Evolutionary conservation across 2,888 invertebrate species (phyloP), one percentile per base, ranked within the genome.

Genomic region (Lochmaea capreae): DNA sequence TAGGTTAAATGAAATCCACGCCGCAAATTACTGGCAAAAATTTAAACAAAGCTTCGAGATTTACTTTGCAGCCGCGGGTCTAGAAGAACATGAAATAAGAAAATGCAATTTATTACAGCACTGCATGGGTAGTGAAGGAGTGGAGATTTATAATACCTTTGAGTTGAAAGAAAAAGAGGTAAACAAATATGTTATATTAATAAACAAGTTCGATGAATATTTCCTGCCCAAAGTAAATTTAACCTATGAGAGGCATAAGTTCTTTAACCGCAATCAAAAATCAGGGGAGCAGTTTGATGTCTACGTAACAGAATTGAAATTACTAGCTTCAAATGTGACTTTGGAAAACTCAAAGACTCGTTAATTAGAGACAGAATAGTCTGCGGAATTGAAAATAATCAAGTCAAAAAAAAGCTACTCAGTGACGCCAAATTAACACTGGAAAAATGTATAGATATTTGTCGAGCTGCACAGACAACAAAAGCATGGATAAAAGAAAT

Each of bases 261-360:
- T 68, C 49, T 68, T 68, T 16, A 68, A 12, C n/a, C 58, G 67
- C 58, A 68, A 68, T 18, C 58, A 68, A 68, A 11, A 12, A n/a
- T 22, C 59, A 22, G 68, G 68, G 46, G 68, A 68, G 16, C 26
- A 16, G 14, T 68, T 68, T 61, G 59, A 68, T 18, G n/a, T 46
- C 16, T 68, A 61, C 61, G 68, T 68, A n/a, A 68, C 46, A 49
- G 68, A 68, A 42, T 43, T 58, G 42, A 67, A 68, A 46, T 68
- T 61, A 61, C 9, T 68, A 10, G 46, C 59, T 58, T 39, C 49
- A 43, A 43, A 43, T 43, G 42, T 43, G 42, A 43, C 42, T 43
- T 43, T 43, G 42, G 42, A 2, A 43, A 43, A 43, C 54, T 54
- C 4, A 54, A 54, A 58, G 18, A 58, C 6, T 58, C 22, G 58